Evolutionary conservation across 2,888 invertebrate genomes (phyloP).

Genomic region (Caenorhabditis uteleia): DNA sequence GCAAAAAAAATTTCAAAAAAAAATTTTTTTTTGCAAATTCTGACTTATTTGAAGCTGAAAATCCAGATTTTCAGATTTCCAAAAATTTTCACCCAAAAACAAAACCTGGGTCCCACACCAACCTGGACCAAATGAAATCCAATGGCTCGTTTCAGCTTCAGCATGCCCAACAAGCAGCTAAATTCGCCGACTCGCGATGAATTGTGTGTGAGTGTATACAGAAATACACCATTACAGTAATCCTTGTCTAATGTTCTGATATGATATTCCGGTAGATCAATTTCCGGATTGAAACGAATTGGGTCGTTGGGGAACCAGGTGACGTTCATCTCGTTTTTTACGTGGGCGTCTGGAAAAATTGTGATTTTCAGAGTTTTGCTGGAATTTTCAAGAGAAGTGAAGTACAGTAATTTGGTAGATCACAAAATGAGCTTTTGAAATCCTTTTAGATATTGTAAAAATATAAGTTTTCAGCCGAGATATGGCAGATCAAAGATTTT

Average conservation of each 20-base stretch:
- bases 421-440: no score
- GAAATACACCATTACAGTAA: slow-evolving; percentile 63
- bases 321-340: slow-evolving; percentile 61
- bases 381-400: background rate
- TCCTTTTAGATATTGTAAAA: background rate
- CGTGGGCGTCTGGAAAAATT: slow-evolving; percentile 61
- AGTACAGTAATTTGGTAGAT: no score
- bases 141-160: slow-evolving; percentile 72
- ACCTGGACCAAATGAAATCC: slow-evolving; percentile 73
- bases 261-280: slow-evolving; percentile 58
- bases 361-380: background rate
- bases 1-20: no score
- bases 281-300: slow-evolving; percentile 58
- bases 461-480: no score
- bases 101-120: no score
- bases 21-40: no score
- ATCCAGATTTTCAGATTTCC: background rate
- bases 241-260: slow-evolving; percentile 53
- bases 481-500: no score
- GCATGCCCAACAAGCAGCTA: slow-evolving; percentile 56
- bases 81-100: background rate
- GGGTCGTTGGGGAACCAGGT: slow-evolving; percentile 61
- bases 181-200: slow-evolving; percentile 59
- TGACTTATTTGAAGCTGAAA: background rate
- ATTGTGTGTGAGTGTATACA: slow-evolving; percentile 61